Percentiles rank a stretch among this genome's conserved stretches.
Conservation (phyloP, 2,888 invertebrate species). For the Argyra leucocephala region DNA sequence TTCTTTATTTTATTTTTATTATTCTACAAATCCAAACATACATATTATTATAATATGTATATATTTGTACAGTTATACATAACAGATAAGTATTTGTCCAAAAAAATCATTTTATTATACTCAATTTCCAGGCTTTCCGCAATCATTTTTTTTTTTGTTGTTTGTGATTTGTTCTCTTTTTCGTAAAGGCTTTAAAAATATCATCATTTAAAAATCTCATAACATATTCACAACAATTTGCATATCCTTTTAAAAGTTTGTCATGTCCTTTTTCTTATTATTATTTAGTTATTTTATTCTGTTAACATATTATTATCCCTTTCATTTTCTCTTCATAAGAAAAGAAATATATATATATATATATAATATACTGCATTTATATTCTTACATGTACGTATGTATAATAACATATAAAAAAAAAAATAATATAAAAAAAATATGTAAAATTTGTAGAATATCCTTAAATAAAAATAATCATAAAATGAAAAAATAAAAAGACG, state of each 20-base stretch:
- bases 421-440: not conserved
- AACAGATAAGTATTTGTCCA: not conserved
- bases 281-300: too few species aligned
- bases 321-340: not conserved
- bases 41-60: not conserved
- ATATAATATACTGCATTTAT: too few species aligned
- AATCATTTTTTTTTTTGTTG: not conserved
- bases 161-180: too few species aligned
- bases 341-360: not conserved
- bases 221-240: not conserved
- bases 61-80: not conserved
- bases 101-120: not conserved
- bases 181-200: not conserved
- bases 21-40: not conserved
- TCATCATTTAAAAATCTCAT: not conserved
- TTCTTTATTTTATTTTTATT: not conserved
- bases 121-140: not conserved
- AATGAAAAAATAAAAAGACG: not conserved
- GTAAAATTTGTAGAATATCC: not conserved
- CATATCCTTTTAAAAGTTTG: slow-evolving; percentile 4
- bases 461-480: not conserved
- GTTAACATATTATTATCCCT: not conserved
- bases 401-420: not conserved
- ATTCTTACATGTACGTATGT: not conserved
- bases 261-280: not conserved